phyloP scores from a whole-genome alignment of 2,797 vertebrate genomes.

The Urophycis tenuis region DNA sequence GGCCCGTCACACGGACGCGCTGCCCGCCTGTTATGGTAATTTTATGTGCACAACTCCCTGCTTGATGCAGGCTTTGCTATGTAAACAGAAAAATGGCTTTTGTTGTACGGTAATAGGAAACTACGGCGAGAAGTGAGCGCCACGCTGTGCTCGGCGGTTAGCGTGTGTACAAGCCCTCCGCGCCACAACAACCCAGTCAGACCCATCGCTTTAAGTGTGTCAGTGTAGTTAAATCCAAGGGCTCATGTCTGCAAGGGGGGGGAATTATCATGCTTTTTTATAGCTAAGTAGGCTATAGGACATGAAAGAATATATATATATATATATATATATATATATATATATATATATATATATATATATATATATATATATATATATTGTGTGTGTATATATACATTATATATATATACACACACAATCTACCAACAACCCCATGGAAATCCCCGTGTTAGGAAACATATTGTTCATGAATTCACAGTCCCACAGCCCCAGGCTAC shows the following conservation, averaged over 20 bases:
- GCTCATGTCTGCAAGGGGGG: background rate
- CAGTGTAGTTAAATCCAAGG: slow-evolving; percentile 9
- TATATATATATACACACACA: background rate
- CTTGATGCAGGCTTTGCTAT: slow-evolving; percentile 61
- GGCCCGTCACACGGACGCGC: slow-evolving; percentile 62
- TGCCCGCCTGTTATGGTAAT: slow-evolving; percentile 68
- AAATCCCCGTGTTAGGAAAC: slow-evolving; percentile 59
- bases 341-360: background rate
- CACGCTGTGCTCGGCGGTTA: slow-evolving; percentile 47
- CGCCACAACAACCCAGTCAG: background rate
- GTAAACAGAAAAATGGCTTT: slow-evolving; percentile 66
- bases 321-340: background rate
- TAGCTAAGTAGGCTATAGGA: background rate
- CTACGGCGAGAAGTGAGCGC: slow-evolving; percentile 48
- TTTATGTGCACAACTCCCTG: slow-evolving; percentile 67
- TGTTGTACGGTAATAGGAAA: slow-evolving; percentile 63
- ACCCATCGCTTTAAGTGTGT: slow-evolving; percentile 28
- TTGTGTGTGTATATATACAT: background rate
- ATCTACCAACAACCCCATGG: background rate
- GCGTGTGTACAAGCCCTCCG: slow-evolving; percentile 24
- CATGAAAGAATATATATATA: background rate
- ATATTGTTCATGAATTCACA: slow-evolving; percentile 69
- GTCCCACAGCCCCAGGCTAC: slow-evolving; percentile 63
- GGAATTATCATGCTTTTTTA: background rate
- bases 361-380: background rate